Base-by-base conservation (phyloP, 2,797 vertebrate species). In the Anas georgica region DNA sequence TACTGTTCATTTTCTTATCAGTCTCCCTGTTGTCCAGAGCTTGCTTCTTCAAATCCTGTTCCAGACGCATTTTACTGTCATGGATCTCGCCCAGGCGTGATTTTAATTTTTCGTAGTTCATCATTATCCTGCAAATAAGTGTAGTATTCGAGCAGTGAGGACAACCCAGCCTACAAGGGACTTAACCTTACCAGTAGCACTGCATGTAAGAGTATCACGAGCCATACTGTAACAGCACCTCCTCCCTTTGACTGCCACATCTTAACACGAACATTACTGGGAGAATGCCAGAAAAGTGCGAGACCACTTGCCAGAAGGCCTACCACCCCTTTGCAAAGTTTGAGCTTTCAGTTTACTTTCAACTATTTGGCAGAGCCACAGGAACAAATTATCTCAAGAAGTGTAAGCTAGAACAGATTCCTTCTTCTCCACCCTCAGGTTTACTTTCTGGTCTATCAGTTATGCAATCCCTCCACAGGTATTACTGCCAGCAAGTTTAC, bases 1-100 rank as follows among this genome's bases (percentile, higher is more conserved):
- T 98, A 93, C 99, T 99, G 97, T 99, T 99, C 99, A 99, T 99
- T 98, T 98, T 99, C 94, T 99, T 99, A 98, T 99, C 99, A 3
- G 98, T 99, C 97, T 99, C 99, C 9, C 99, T 97, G 98, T 99
- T 99, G 96, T 99, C 99, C 97, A 98, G 97, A 88, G 99, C 98
- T 97, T 99, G 99, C 5, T 98, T 99, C 98, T 99, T 99, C 97
- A 99, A 98, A 97, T 99, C 99, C 97, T 99, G 98, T 97, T 99
- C 99, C 96, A 99, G 98, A 62, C 98, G 98, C 88, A 98, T 97
- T 97, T 99, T 99, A 96, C 99, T 99, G 93, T 99, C 99, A 76
- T 99, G 99, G 97, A 99, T 99, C 96, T 99, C 99, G 6, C 99
- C 99, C 64, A 99, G 98, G 63, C 99, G 98, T 28, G 98, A 99